Evolutionary conservation across 2,113 vertebrate genomes (phyloP).

Genomic region (Limanda limanda): DNA sequence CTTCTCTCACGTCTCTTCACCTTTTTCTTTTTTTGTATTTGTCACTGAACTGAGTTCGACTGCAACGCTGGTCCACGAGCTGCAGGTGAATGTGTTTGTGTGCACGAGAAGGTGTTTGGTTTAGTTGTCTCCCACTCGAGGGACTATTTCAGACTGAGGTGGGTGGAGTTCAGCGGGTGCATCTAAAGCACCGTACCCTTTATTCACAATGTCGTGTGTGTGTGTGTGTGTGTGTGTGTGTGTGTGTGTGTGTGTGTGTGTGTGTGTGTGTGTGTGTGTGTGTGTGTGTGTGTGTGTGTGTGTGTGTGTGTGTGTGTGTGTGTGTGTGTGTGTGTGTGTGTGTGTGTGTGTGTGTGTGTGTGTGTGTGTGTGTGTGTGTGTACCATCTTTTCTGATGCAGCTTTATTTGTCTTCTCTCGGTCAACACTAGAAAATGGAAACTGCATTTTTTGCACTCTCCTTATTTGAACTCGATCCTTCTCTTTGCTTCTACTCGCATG

Average conservation of each 20-base stretch:
- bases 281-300: no score
- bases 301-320: no score
- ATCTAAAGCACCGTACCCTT: slow-evolving; percentile 47
- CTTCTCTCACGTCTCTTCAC: slow-evolving; percentile 47
- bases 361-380: no score
- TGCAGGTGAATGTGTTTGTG: slow-evolving; percentile 71
- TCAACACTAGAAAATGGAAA: slow-evolving; percentile 15
- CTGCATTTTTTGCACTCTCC: slow-evolving; percentile 20
- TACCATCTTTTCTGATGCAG: not conserved
- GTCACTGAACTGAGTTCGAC: slow-evolving; percentile 54
- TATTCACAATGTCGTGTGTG: not conserved
- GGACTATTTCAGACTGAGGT: slow-evolving; percentile 68
- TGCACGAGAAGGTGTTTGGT: slow-evolving; percentile 55
- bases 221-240: no score
- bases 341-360: not conserved
- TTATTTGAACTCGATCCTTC: slow-evolving; percentile 34
- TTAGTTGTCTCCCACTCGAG: slow-evolving; percentile 68
- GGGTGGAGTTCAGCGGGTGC: slow-evolving; percentile 69
- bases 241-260: no score
- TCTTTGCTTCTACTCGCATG: slow-evolving; percentile 34
- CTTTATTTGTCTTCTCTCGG: not conserved
- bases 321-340: not conserved
- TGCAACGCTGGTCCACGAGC: slow-evolving; percentile 55
- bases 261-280: no score
- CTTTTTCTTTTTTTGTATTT: slow-evolving; percentile 37